Evolutionary conservation across 1,140 invertebrate species (phyloP), one percentile per base, ranked within the genome.

Genomic region (Dinoponera quadriceps): DNA sequence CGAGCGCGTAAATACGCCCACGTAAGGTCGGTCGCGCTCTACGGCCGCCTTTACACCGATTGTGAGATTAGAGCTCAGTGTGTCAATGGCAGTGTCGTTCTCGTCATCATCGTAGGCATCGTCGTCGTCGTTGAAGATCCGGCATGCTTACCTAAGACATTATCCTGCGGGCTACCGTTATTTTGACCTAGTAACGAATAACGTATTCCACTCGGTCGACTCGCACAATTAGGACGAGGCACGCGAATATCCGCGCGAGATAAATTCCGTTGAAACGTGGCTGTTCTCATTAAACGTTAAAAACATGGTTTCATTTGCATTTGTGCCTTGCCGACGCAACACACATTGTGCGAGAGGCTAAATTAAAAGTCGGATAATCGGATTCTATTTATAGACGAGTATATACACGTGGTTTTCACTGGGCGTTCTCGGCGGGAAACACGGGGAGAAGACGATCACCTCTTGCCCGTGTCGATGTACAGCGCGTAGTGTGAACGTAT

Each of bases 1-100:
- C 75, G 33, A 71, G 65, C 75, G 29, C 63, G 33, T 71, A 71
- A 80, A 71, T 71, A 80, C 63, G 33, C 65, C 65, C n/a, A 66
- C 74, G 54, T 54, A 33, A 44, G 38, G 38, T 44, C 38, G 22
- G 57, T 25, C 60, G 60, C 33, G 55, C 38, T 29, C 62, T 44
- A 29, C 54, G n/a, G n/a, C 54, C 20, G 20, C 44, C 65, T 51
- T 80, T 80, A 59, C 51, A 69, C n/a, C n/a, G 33, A 44, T 44
- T 44, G 38, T 44, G 9, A 57, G 25, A 78, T 80, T 55, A 57
- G n/a, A 71, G 75, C 51, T 71, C 33, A 69, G 65, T 80, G 11
- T 80, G 65, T 59, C 75, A 80, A 71, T 80, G 65, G 51, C 75
- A 78, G 22, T 16, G 29, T 72, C 51, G 33, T 57, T 7, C 5